phyloP scores from a whole-genome alignment of 2,113 vertebrate species.

The Cyprinus carpio region DNA sequence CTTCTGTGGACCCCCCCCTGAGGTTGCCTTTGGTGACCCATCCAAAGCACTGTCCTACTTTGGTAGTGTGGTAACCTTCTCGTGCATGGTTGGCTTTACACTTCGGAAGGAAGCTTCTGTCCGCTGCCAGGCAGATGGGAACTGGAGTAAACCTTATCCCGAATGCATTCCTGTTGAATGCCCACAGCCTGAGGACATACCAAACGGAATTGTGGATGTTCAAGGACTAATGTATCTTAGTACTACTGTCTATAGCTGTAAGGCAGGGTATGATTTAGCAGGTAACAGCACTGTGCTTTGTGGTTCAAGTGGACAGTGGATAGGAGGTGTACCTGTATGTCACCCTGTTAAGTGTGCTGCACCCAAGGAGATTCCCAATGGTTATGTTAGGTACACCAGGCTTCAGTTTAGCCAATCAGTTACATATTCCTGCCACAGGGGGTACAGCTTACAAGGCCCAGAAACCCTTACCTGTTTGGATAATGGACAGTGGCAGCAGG shows the following conservation, averaged over 20 bases:
- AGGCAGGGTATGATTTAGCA: constrained; percentile 84
- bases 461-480: constrained; percentile 82
- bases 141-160: constrained; percentile 87
- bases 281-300: constrained; percentile 91
- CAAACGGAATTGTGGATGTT: constrained; percentile 89
- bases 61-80: constrained; percentile 80
- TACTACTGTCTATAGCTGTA: constrained; percentile 92
- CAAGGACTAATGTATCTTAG: constrained; percentile 97
- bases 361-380: constrained; percentile 83
- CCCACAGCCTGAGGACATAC: constrained; percentile 88
- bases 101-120: constrained; percentile 77
- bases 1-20: constrained; percentile 81
- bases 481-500: constrained; percentile 84
- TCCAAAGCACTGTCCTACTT: constrained; percentile 75
- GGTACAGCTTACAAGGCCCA: constrained; percentile 86
- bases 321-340: constrained; percentile 85
- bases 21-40: constrained; percentile 84
- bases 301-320: constrained; percentile 90
- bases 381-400: constrained; percentile 79
- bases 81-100: constrained; percentile 89
- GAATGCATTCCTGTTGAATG: constrained; percentile 94
- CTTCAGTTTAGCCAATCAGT: constrained; percentile 86
- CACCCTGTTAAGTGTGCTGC: constrained; percentile 85
- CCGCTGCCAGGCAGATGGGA: constrained; percentile 81
- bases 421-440: constrained; percentile 85